A percentile compares a stretch with the other conserved stretches of the same genome.
Conservation (phyloP, 2,888 invertebrate genomes). For the Microchrysa polita region DNA sequence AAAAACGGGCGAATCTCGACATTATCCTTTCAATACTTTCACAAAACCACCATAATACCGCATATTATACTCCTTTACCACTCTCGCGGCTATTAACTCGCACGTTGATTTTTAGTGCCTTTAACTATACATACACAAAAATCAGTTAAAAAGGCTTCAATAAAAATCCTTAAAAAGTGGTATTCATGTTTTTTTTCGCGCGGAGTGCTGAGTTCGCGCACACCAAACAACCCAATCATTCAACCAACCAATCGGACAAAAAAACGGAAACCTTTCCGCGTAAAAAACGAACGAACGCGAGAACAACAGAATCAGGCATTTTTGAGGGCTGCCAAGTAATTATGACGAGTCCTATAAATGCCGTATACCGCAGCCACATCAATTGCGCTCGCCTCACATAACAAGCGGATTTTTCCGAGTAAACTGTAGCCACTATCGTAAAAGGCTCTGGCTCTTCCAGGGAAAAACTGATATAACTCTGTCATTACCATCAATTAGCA, state of each 20-base stretch:
- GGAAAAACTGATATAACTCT: conserved; percentile 14
- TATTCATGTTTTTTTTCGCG: too few species aligned
- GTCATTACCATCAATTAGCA: conserved; percentile 41
- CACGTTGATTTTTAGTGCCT: neutral
- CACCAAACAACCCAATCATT: neutral
- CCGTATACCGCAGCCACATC: conserved; percentile 27
- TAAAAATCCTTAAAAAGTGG: conserved; percentile 2
- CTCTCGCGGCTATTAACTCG: neutral
- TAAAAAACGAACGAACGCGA: neutral
- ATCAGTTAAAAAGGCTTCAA: conserved; percentile 35
- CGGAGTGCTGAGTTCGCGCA: too few species aligned
- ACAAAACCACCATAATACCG: conserved; percentile 19
- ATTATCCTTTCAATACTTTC: conserved; percentile 15
- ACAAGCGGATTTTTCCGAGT: conserved; percentile 24
- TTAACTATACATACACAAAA: conserved; percentile 2
- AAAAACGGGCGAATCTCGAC: conserved; percentile 7
- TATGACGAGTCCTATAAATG: conserved; percentile 25
- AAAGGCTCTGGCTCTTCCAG: conserved; percentile 18
- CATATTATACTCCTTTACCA: conserved; percentile 31
- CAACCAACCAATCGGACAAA: neutral
- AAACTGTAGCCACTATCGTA: too few species aligned
- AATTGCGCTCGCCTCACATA: conserved; percentile 17
- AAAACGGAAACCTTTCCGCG: neutral
- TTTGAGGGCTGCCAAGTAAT: conserved; percentile 37
- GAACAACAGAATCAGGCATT: neutral